Conservation (phyloP, 2,797 vertebrate genomes). For the Tadarida brasiliensis region DNA sequence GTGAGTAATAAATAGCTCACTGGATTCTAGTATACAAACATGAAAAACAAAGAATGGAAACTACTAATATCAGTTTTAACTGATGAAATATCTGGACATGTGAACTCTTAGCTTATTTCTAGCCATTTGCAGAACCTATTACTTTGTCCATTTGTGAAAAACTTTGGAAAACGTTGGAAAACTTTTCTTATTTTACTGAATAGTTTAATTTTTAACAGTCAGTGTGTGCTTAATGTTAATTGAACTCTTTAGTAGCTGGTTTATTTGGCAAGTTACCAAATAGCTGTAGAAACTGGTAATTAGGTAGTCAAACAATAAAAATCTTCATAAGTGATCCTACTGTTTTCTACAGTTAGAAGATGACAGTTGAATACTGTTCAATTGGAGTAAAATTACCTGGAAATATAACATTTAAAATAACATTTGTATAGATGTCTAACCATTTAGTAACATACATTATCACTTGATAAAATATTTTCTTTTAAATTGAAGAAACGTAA, state of each 20-base stretch:
- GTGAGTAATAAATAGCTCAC: slow-evolving; percentile 45
- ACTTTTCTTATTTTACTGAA: background rate
- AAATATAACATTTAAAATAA: background rate
- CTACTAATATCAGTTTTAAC: background rate
- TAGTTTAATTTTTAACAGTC: background rate
- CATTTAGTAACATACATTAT: background rate
- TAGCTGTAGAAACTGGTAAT: background rate
- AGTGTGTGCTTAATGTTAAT: background rate
- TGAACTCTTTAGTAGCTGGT: background rate
- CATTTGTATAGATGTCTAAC: background rate
- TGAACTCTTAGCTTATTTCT: background rate
- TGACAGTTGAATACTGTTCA: background rate
- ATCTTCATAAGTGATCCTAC: background rate
- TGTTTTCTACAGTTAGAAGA: background rate
- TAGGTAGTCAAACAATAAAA: background rate
- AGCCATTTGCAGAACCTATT: slow-evolving; percentile 8
- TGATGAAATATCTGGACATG: background rate
- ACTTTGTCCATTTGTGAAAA: background rate
- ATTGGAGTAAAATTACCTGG: background rate
- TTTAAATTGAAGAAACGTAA: background rate
- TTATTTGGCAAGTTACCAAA: background rate
- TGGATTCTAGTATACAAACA: slow-evolving; percentile 26
- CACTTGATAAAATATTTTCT: background rate
- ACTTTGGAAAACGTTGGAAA: background rate
- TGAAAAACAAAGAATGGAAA: slow-evolving; percentile 40